Conservation (phyloP, 2,888 invertebrate species). For the Apodemia duryi region DNA sequence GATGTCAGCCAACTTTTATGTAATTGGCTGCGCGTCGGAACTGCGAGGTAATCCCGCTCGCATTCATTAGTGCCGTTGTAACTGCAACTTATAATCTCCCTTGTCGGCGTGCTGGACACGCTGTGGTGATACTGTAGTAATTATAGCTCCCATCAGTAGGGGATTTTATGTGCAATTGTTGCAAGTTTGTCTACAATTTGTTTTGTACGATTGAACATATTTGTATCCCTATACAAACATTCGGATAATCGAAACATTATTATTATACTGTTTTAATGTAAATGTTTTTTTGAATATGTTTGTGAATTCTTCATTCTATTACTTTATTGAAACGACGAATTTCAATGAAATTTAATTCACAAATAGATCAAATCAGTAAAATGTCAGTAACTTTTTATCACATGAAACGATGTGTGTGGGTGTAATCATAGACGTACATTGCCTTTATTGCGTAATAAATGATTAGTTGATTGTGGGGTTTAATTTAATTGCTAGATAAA, state of each 20-base stretch:
- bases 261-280: neutral
- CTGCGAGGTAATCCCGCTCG: conserved; percentile 48
- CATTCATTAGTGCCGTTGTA: conserved; percentile 54
- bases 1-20: conserved; percentile 54
- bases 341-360: no score
- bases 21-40: conserved; percentile 45
- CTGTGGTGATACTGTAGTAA: conserved; percentile 15
- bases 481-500: no score
- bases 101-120: conserved; percentile 25
- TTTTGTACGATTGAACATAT: conserved; percentile 1
- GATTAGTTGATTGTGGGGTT: no score
- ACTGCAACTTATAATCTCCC: conserved; percentile 59
- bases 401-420: no score
- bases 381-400: no score
- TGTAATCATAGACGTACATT: no score
- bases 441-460: no score
- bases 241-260: neutral
- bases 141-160: conserved; percentile 2
- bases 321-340: no score
- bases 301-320: no score
- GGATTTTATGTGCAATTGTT: conserved; percentile 4
- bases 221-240: neutral
- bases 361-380: no score
- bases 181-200: neutral
- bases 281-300: neutral